These are phyloP conservation scores for Carposina sasakii DNA, from an alignment of 1,140 invertebrate genomes.

Conservation along the genomic window DNA sequence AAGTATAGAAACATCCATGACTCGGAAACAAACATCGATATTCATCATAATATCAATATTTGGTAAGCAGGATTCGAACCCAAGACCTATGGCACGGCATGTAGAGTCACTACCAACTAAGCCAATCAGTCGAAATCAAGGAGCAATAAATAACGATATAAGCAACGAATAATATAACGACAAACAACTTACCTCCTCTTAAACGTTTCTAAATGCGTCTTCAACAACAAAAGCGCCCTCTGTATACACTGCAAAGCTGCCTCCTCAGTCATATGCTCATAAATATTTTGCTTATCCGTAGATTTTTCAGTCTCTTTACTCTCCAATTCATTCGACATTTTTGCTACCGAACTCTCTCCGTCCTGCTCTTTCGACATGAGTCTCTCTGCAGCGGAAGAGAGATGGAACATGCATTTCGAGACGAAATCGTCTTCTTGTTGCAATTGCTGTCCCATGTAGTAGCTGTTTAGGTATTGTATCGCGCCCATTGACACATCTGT, in stretches of 20 bases:
- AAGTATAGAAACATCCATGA: no score
- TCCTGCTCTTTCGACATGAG: constrained; percentile 71
- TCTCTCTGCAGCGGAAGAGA: constrained; percentile 85
- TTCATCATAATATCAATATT: no score
- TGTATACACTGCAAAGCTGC: constrained; percentile 91
- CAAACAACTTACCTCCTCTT: constrained; percentile 76
- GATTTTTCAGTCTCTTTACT: constrained; percentile 45
- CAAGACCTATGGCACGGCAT: no score
- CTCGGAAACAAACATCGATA: no score
- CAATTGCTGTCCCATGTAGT: constrained; percentile 92
- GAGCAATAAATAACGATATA: no score
- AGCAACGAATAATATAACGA: neutral
- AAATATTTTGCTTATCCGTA: constrained; percentile 52
- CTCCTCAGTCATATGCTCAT: constrained; percentile 77
- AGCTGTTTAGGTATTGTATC: constrained; percentile 93
- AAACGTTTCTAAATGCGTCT: constrained; percentile 95
- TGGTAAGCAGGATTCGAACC: no score
- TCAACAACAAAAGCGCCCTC: constrained; percentile 87
- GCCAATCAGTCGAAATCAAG: no score
- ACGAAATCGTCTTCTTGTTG: constrained; percentile 95
- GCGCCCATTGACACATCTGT: constrained; percentile 93
- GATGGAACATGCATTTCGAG: constrained; percentile 90
- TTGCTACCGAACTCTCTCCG: constrained; percentile 29
- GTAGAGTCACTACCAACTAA: no score
- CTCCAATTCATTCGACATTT: constrained; percentile 23